Evolutionary conservation across 2,888 invertebrate genomes (phyloP), one percentile per base, ranked within the genome.

Genomic region (Byasa hedistus): DNA sequence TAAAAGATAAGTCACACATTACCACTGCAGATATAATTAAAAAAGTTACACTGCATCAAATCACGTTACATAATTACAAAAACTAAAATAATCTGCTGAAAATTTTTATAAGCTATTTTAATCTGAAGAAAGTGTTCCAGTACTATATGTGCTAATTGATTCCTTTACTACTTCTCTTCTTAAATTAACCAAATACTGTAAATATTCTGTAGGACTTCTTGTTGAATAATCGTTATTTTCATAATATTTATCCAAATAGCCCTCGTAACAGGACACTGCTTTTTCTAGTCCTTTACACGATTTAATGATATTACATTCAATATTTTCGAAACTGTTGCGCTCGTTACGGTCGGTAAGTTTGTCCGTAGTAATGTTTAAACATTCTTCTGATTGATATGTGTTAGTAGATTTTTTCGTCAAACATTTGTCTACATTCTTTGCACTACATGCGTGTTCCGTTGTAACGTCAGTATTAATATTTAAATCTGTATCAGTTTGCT

Each of bases 181-280:
- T 80, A 94, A 82, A 64, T 89, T 84, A 17, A 93, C 92, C 69
- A 94, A 85, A 78, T 94, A 93, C 72, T 90, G 91, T 66, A 94
- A 79, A 82, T 93, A 94, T 69, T 92, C 91, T 64, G 92, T 93
- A 1, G 94, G 94, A 12, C 82, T 84, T 23, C 82, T 76, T n/a
- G 65, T 68, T 10, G 62, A n/a, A 48, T 51, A 27, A 61, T 65
- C 61, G 15, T 63, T 65, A 22, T 69, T 70, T 44, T 58, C 68
- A 51, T 73, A 75, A 68, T 75, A 78, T 65, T 73, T 75, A 24
- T 71, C 59, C 27, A 88, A 71, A 75, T 87, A 88, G 61, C 72
- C 74, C 61, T 87, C 83, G 70, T 90, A 91, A 66, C 77, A 82
- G 65, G 79, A 77, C 0, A 82, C 84, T 2, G 85, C 79, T 0